These are phyloP conservation scores for Boloria euphrosyne DNA, from an alignment of 2,888 invertebrate genomes.

Conservation along the genomic window DNA sequence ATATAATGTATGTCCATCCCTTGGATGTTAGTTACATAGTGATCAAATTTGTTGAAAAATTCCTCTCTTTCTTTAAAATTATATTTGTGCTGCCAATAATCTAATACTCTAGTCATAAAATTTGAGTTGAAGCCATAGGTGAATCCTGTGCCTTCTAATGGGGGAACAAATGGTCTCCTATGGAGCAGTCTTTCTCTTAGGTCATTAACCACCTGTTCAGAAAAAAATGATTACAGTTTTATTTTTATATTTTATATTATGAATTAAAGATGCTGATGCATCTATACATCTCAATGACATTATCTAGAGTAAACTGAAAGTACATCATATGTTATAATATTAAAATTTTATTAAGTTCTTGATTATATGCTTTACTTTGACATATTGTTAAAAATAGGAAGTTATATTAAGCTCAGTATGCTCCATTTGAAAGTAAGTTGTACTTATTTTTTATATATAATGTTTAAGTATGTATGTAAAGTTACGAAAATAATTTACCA, in stretches of 20 bases:
- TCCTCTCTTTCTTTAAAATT: slow-evolving; percentile 84
- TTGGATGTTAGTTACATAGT: slow-evolving; percentile 89
- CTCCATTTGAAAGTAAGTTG: no score
- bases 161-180: slow-evolving; percentile 70
- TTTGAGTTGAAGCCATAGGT: slow-evolving; percentile 91
- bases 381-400: no score
- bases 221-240: background rate
- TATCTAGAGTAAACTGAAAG: no score
- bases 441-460: no score
- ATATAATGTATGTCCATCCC: slow-evolving; percentile 89
- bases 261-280: no score
- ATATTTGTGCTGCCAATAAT: slow-evolving; percentile 91
- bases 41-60: slow-evolving; percentile 87
- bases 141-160: slow-evolving; percentile 87
- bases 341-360: no score
- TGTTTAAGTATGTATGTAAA: background rate
- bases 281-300: no score
- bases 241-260: no score
- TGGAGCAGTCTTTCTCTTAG: slow-evolving; percentile 80
- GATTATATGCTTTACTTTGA: no score
- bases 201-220: slow-evolving; percentile 73
- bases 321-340: background rate
- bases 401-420: no score
- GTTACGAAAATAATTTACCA: slow-evolving; percentile 69
- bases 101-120: slow-evolving; percentile 84